Percentiles rank a stretch among this genome's conserved stretches.
Conservation (phyloP, 2,888 invertebrate species). For the Caenorhabditis sp. region DNA sequence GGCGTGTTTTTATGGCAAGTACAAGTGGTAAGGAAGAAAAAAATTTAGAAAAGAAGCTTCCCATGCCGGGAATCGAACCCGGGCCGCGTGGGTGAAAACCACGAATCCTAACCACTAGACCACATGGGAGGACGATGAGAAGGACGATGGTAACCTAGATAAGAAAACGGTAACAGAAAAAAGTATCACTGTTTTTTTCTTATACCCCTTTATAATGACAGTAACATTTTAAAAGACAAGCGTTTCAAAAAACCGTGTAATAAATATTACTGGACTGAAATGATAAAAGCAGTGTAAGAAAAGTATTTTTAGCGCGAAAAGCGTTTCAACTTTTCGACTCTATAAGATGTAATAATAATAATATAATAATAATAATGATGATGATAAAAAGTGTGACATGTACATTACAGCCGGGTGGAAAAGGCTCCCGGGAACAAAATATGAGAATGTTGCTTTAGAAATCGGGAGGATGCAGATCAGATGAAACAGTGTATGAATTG, state of each 20-base stretch:
- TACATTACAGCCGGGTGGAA: neutral
- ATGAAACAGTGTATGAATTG: neutral
- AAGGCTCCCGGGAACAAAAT: neutral
- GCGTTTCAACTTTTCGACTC: too few relatives aligned
- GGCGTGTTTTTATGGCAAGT: neutral
- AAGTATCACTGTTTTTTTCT: neutral
- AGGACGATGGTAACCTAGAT: neutral
- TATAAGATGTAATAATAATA: too few relatives aligned
- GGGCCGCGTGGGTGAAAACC: constrained; percentile 68
- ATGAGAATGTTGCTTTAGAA: neutral
- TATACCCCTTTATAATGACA: neutral
- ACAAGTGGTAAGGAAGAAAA: too few relatives aligned
- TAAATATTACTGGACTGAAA: too few relatives aligned
- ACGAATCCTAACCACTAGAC: constrained; percentile 68
- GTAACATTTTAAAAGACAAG: too few relatives aligned
- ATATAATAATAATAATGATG: too few relatives aligned
- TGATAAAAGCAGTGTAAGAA: too few relatives aligned
- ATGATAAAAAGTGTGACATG: too few relatives aligned
- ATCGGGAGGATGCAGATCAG: neutral
- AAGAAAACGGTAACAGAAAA: neutral
- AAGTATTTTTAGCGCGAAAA: too few relatives aligned
- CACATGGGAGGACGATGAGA: constrained; percentile 22
- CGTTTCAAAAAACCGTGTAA: too few relatives aligned
- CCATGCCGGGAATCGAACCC: constrained; percentile 69
- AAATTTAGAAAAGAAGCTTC: constrained; percentile 45